Percentiles rank a stretch among this genome's conserved stretches.
Conservation (phyloP, 2,797 vertebrate genomes). For the Morus bassanus region DNA sequence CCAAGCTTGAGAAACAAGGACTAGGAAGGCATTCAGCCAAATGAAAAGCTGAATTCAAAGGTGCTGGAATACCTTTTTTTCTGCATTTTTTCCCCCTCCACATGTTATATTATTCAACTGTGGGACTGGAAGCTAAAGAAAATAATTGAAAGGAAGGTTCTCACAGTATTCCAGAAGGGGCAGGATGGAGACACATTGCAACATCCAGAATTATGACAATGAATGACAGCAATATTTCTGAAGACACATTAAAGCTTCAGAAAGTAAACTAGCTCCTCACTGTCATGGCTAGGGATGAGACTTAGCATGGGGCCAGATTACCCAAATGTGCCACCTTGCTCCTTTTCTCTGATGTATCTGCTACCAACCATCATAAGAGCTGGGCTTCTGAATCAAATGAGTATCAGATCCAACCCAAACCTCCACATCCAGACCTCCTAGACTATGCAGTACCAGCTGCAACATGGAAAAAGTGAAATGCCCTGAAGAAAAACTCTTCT, state of each 20-base stretch:
- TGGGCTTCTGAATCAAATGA: background rate
- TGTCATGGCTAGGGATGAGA: background rate
- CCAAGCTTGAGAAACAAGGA: background rate
- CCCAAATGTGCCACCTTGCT: background rate
- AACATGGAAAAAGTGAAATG: background rate
- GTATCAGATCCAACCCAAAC: background rate
- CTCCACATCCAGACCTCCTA: background rate
- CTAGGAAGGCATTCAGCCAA: background rate
- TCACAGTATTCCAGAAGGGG: background rate
- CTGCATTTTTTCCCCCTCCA: background rate
- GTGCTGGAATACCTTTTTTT: background rate
- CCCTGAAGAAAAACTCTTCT: background rate
- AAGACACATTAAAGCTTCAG: background rate
- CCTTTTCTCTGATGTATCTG: background rate
- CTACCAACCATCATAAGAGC: background rate
- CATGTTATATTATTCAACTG: background rate
- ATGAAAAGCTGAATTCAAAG: constrained; percentile 48
- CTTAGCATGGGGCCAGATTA: background rate
- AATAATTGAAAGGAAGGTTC: constrained; percentile 43
- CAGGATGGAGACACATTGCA: background rate
- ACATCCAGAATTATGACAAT: background rate
- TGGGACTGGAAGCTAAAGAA: background rate
- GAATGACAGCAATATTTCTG: background rate
- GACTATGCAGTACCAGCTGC: background rate
- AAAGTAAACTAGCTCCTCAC: background rate